phyloP scores from a whole-genome alignment of 2,888 invertebrate genomes.

The Pandemis corylana region DNA sequence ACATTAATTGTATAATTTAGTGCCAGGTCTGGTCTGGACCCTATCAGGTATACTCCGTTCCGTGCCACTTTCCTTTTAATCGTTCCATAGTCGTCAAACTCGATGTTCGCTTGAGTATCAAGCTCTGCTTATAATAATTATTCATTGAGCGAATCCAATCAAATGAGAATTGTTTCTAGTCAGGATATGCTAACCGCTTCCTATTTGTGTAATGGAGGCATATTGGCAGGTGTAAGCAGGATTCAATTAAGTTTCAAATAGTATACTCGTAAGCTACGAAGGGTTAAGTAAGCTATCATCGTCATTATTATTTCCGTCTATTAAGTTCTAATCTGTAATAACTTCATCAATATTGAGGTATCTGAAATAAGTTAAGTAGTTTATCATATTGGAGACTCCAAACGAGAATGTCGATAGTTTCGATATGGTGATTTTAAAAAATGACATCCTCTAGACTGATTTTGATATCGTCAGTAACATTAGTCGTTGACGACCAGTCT shows the following conservation, averaged over 20 bases:
- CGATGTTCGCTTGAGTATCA: slow-evolving; percentile 55
- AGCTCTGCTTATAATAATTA: slow-evolving; percentile 53
- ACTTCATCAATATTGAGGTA: neutral
- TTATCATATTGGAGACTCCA: too few relatives aligned
- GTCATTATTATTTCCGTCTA: neutral
- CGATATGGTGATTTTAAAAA: too few relatives aligned
- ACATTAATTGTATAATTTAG: slow-evolving; percentile 56
- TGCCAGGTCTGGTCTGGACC: slow-evolving; percentile 43
- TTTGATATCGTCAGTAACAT: neutral
- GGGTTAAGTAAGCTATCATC: neutral
- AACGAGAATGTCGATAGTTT: too few relatives aligned
- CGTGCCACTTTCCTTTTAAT: slow-evolving; percentile 62
- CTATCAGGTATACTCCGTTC: slow-evolving; percentile 52
- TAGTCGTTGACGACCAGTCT: neutral
- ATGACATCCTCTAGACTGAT: neutral
- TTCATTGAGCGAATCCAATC: slow-evolving; percentile 50
- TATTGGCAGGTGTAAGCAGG: slow-evolving; percentile 29
- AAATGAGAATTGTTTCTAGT: slow-evolving; percentile 46
- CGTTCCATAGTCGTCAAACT: slow-evolving; percentile 60
- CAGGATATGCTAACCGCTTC: slow-evolving; percentile 26
- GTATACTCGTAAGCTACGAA: slow-evolving; percentile 14
- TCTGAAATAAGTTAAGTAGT: too few relatives aligned
- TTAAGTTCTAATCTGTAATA: neutral
- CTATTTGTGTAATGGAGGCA: slow-evolving; percentile 26
- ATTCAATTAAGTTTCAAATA: slow-evolving; percentile 9